Conservation (phyloP, 2,797 vertebrate species). For the Catharus ustulatus region DNA sequence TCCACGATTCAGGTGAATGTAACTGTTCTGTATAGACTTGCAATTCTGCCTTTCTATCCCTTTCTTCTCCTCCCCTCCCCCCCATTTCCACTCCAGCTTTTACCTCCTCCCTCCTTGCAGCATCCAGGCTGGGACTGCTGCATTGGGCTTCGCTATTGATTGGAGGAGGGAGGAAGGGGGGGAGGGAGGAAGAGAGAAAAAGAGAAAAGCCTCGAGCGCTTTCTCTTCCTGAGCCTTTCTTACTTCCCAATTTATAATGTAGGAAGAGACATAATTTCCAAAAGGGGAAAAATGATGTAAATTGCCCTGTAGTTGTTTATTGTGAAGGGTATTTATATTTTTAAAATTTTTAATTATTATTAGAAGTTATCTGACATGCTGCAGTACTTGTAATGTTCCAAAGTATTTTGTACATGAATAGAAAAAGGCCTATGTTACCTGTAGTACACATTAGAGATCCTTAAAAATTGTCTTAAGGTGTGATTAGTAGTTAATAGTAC, state of each 20-base stretch:
- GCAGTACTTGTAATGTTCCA: not conserved
- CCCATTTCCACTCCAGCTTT: not conserved
- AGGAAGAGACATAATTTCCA: not conserved
- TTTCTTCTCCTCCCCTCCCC: not conserved
- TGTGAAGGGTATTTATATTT: not conserved
- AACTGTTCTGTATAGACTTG: slow-evolving; percentile 51
- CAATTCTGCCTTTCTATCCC: not conserved
- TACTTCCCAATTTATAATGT: not conserved
- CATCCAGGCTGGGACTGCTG: not conserved
- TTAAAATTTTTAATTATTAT: not conserved
- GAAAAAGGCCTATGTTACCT: not conserved
- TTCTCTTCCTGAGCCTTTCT: slow-evolving; percentile 4
- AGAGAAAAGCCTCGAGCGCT: not conserved
- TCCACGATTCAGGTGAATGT: slow-evolving; percentile 93
- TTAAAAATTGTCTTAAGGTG: slow-evolving; percentile 10
- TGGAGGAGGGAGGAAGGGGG: not conserved
- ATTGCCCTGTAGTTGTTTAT: not conserved
- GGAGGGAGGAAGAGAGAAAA: not conserved
- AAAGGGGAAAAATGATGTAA: not conserved
- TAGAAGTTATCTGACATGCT: not conserved
- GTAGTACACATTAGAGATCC: not conserved
- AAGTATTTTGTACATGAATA: slow-evolving; percentile 7
- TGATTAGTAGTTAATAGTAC: slow-evolving; percentile 15
- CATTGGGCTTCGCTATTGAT: not conserved
- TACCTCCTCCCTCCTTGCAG: not conserved